Conservation (phyloP, 2,113 vertebrate genomes). For the Cygnus atratus region DNA sequence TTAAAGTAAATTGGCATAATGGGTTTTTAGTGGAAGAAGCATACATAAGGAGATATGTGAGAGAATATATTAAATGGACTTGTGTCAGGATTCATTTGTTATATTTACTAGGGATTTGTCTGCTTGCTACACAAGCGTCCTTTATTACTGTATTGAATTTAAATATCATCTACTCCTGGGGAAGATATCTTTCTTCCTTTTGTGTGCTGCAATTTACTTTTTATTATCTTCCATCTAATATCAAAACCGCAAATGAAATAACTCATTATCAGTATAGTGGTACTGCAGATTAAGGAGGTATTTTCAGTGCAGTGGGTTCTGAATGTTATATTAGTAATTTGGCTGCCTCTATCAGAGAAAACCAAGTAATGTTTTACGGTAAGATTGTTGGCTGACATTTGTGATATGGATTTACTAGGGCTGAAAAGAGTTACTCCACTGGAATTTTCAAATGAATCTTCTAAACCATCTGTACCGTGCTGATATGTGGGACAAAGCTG, state of each 20-base stretch:
- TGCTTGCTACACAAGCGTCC: neutral
- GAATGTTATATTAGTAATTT: fast-evolving
- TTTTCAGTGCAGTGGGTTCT: neutral
- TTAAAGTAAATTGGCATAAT: neutral
- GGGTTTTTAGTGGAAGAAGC: neutral
- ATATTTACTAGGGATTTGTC: neutral
- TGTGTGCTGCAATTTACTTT: neutral
- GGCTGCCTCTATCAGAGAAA: neutral
- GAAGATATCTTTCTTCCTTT: neutral
- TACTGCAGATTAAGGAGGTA: neutral
- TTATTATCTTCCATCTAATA: slow-evolving; percentile 5
- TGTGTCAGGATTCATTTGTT: slow-evolving; percentile 39
- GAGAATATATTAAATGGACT: slow-evolving; percentile 9
- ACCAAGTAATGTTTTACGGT: neutral
- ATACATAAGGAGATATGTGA: neutral
- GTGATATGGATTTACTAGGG: neutral
- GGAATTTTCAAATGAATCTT: neutral
- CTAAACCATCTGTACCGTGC: neutral
- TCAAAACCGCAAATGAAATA: neutral
- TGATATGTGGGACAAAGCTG: fast-evolving
- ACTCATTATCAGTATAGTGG: neutral
- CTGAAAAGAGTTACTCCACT: neutral
- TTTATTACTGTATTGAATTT: slow-evolving; percentile 12
- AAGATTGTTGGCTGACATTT: neutral
- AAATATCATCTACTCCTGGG: neutral